Percentiles rank a stretch among this genome's conserved stretches.
Evolutionary conservation across 2,888 invertebrate species (phyloP).

Genomic region (Blastobasis adustella): DNA sequence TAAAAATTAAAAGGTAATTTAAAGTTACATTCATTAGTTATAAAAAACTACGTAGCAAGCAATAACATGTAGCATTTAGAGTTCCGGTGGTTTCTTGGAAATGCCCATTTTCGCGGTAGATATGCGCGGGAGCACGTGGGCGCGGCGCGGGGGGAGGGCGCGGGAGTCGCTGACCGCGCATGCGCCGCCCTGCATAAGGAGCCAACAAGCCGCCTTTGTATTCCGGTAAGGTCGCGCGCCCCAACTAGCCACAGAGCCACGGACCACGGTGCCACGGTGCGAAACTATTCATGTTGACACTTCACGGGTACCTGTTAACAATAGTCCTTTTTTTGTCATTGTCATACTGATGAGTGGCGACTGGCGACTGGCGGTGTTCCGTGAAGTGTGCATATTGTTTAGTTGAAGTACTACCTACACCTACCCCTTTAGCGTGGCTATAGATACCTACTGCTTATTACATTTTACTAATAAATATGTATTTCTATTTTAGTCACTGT

Average conservation of each 20-base stretch:
- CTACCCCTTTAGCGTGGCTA: too few relatives aligned
- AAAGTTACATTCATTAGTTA: too few relatives aligned
- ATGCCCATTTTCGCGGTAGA: constrained; percentile 60
- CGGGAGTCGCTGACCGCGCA: constrained; percentile 63
- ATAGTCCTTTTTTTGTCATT: constrained; percentile 52
- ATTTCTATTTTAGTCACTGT: too few relatives aligned
- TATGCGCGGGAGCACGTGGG: constrained; percentile 43
- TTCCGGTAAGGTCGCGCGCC: constrained; percentile 54
- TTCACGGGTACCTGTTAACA: constrained; percentile 48
- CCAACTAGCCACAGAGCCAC: constrained; percentile 43
- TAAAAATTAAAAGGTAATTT: too few relatives aligned
- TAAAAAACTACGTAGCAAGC: too few relatives aligned
- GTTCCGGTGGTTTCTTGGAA: constrained; percentile 65
- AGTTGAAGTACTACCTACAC: neutral
- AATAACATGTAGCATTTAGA: constrained; percentile 3
- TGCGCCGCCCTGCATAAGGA: constrained; percentile 59
- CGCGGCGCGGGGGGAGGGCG: constrained; percentile 21
- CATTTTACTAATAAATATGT: too few relatives aligned
- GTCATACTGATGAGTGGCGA: constrained; percentile 42
- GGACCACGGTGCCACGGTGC: constrained; percentile 28
- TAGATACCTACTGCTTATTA: too few relatives aligned
- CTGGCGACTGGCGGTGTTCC: constrained; percentile 21
- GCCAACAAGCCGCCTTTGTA: constrained; percentile 49
- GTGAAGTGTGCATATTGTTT: constrained; percentile 33
- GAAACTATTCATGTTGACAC: constrained; percentile 62